phyloP scores from a whole-genome alignment of 2,888 invertebrate genomes.

The Omphaloscelis lunosa region DNA sequence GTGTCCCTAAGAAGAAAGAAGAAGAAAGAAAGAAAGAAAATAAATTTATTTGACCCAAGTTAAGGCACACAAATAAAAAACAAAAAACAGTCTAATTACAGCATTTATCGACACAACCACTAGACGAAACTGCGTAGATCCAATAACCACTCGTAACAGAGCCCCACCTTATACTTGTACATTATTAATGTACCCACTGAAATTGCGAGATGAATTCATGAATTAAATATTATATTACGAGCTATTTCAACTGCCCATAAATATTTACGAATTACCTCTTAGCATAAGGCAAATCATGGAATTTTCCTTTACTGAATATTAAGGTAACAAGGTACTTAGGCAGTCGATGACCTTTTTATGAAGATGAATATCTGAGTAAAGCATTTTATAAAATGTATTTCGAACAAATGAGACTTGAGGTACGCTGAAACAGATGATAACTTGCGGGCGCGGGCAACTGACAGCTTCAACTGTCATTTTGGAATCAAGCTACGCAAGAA shows the following conservation, averaged over 20 bases:
- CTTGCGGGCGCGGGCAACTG: background rate
- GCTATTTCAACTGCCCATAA: conserved; percentile 23
- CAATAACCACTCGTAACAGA: conserved; percentile 2
- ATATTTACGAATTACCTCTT: conserved; percentile 36
- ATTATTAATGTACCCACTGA: conserved; percentile 40
- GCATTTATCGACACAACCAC: background rate
- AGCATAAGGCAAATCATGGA: conserved; percentile 1
- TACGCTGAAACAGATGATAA: background rate
- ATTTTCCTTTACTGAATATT: conserved; percentile 13
- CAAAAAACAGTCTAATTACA: too few species aligned
- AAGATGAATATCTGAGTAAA: background rate
- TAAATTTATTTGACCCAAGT: too few species aligned
- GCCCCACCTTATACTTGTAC: conserved; percentile 8
- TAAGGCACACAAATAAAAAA: too few species aligned
- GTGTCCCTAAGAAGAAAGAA: too few species aligned
- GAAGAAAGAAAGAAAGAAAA: too few species aligned
- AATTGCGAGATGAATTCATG: conserved; percentile 42
- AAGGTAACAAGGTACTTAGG: background rate
- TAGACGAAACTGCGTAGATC: background rate
- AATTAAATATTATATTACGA: conserved; percentile 43
- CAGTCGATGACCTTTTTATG: conserved; percentile 1
- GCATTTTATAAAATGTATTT: background rate
- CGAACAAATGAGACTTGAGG: background rate
- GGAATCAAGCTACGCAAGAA: background rate
- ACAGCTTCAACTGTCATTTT: background rate